Evolutionary conservation across 2,888 invertebrate species (phyloP), one percentile per base, ranked within the genome.

Genomic region (Electrophaes corylata): DNA sequence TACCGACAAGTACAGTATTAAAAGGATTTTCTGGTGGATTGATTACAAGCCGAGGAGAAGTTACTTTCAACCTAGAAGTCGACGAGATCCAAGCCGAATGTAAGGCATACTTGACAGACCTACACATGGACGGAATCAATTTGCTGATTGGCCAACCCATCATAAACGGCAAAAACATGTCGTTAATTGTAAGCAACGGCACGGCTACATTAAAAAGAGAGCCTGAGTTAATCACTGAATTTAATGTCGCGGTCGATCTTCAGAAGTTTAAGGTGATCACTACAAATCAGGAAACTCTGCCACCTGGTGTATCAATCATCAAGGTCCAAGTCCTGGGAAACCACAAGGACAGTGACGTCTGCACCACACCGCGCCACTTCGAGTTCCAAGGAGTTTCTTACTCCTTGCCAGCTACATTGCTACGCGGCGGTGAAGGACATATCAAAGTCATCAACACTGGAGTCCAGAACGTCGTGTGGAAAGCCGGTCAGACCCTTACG

Each of bases 111-210:
- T 65, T 2, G 66, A 23, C 23, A 6, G 23, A 23, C 23, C 4
- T 23, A 3, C 4, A 23, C 6, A 23, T 71, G 69, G 29, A 43
- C 0, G 60, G 56, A 0, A 45, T 71, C 0, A 18, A 57, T 33
- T 12, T 73, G 14, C 19, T 73, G 4, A 63, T 70, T 29, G 70
- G 66, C 0, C 67, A 73, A 37, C 71, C 71, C 1, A 37, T 72
- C 0, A 69, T 68, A 2, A 69, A 69, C 20, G 35, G n/a, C 3
- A 49, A 67, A 0, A 48, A 54, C 0, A 54, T 68, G 18, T 45
- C 67, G 6, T 29, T 65, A 1, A 40, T 46, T 1, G 67, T 70
- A 1, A 54, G 59, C 12, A 54, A 68, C 0, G 50, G 62, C 0
- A 64, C 57, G 4, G 49, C 64, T 0, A 50, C 19, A 12, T 12